phyloP scores from a whole-genome alignment of 2,888 invertebrate species.

The Drymonia ruficornis region DNA sequence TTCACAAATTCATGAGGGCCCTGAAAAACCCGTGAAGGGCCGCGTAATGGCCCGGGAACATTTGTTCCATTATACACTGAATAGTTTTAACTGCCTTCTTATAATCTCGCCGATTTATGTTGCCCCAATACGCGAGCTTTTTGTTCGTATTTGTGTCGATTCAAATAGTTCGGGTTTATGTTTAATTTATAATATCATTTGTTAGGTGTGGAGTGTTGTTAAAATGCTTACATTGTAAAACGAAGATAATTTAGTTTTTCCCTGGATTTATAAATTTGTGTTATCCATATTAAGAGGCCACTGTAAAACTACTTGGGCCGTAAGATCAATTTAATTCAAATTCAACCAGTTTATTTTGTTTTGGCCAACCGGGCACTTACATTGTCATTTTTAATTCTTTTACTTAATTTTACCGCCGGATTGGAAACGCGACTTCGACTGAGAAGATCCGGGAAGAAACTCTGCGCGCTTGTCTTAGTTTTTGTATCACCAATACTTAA shows the following conservation, averaged over 20 bases:
- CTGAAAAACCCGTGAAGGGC: conserved; percentile 75
- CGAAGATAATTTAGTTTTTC: neutral
- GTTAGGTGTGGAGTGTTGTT: conserved; percentile 48
- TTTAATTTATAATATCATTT: conserved; percentile 75
- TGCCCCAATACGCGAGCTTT: conserved; percentile 30
- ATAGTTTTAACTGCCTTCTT: conserved; percentile 52
- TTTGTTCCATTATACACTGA: conserved; percentile 73
- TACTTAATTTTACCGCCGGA: too few relatives aligned
- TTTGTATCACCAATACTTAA: too few relatives aligned
- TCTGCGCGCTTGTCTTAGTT: too few relatives aligned
- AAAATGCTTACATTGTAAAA: neutral
- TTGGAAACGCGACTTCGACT: too few relatives aligned
- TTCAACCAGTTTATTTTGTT: too few relatives aligned
- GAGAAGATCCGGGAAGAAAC: too few relatives aligned
- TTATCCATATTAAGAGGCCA: too few relatives aligned
- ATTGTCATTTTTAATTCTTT: too few relatives aligned
- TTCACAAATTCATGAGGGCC: conserved; percentile 65
- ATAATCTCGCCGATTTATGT: conserved; percentile 45
- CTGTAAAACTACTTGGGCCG: too few relatives aligned
- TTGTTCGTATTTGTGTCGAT: conserved; percentile 45
- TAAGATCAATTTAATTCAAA: too few relatives aligned
- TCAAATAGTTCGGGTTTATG: conserved; percentile 62
- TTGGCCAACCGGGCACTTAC: too few relatives aligned
- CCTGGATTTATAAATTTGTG: too few relatives aligned
- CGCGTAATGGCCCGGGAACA: conserved; percentile 72